A percentile compares a stretch with the other conserved stretches of the same genome.
These are phyloP conservation scores for Drosophila serrata DNA, from an alignment of 1,140 invertebrate genomes.

Conservation along the genomic window DNA sequence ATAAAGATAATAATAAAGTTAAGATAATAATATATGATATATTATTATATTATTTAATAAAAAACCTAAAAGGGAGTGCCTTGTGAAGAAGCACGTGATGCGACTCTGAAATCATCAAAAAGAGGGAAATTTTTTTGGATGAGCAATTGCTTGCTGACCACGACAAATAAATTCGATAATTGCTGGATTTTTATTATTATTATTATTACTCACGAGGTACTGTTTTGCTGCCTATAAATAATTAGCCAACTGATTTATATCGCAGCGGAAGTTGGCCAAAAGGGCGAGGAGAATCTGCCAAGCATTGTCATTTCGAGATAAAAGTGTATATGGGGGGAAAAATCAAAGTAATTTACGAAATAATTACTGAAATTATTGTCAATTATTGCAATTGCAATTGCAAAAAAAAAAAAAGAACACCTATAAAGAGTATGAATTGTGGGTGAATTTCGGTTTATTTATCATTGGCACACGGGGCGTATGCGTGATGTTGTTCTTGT, in stretches of 20 bases:
- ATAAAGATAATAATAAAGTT: no score
- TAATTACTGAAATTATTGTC: slow-evolving; percentile 79
- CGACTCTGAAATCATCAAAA: slow-evolving; percentile 31
- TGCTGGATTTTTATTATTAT: slow-evolving; percentile 52
- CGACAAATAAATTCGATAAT: slow-evolving; percentile 39
- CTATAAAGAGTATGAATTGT: slow-evolving; percentile 11
- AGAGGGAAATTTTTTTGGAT: slow-evolving; percentile 21
- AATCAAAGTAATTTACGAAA: slow-evolving; percentile 72
- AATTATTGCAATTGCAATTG: slow-evolving; percentile 77
- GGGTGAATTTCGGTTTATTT: slow-evolving; percentile 28
- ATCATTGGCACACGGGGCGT: slow-evolving; percentile 34
- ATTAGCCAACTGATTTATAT: slow-evolving; percentile 33
- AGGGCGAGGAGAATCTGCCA: background rate
- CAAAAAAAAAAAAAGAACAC: slow-evolving; percentile 1
- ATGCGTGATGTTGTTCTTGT: slow-evolving; percentile 46
- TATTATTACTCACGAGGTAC: slow-evolving; percentile 29
- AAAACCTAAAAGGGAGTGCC: background rate
- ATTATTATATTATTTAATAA: no score
- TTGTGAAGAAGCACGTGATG: slow-evolving; percentile 53
- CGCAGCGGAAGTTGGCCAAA: slow-evolving; percentile 10
- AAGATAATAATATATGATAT: no score
- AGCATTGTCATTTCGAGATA: slow-evolving; percentile 20
- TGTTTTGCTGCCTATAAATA: slow-evolving; percentile 17
- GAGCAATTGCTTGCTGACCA: background rate
- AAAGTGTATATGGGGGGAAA: slow-evolving; percentile 22